These are phyloP conservation scores for Eudasyphora cyanicolor DNA, from an alignment of 2,888 invertebrate genomes.

Conservation along the genomic window DNA sequence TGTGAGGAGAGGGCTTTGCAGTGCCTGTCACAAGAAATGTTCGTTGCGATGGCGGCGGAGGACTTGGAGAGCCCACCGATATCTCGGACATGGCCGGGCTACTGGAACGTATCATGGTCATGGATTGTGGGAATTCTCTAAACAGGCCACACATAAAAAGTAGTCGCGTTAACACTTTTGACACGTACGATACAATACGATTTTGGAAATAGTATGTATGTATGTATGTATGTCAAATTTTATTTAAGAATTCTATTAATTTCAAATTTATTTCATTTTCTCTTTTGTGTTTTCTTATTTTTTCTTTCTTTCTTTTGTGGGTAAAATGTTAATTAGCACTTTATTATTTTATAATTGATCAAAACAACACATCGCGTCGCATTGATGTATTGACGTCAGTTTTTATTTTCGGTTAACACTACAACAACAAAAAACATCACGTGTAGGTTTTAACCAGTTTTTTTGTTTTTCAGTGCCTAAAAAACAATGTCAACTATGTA, in stretches of 20 bases:
- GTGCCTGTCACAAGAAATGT: background rate
- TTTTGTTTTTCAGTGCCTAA: background rate
- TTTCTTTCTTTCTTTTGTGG: background rate
- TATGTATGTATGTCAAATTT: background rate
- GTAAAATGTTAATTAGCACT: constrained; percentile 17
- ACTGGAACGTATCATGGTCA: constrained; percentile 76
- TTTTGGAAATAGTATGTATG: too few relatives aligned
- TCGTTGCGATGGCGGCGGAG: constrained; percentile 72
- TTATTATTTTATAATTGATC: background rate
- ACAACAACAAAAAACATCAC: background rate
- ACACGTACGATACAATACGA: too few relatives aligned
- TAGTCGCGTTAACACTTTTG: background rate
- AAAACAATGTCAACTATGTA: background rate
- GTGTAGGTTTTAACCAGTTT: constrained; percentile 16
- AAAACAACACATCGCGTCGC: background rate
- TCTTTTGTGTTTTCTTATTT: background rate
- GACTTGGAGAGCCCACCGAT: constrained; percentile 80
- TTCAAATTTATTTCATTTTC: background rate
- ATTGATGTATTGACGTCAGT: too few relatives aligned
- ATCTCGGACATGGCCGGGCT: constrained; percentile 80
- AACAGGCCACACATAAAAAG: background rate
- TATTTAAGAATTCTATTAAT: background rate
- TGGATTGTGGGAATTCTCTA: background rate
- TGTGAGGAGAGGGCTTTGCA: constrained; percentile 18
- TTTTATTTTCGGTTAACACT: background rate